Base-by-base conservation (phyloP, 2,888 invertebrate species). In the Platerodrilus igneus region DNA sequence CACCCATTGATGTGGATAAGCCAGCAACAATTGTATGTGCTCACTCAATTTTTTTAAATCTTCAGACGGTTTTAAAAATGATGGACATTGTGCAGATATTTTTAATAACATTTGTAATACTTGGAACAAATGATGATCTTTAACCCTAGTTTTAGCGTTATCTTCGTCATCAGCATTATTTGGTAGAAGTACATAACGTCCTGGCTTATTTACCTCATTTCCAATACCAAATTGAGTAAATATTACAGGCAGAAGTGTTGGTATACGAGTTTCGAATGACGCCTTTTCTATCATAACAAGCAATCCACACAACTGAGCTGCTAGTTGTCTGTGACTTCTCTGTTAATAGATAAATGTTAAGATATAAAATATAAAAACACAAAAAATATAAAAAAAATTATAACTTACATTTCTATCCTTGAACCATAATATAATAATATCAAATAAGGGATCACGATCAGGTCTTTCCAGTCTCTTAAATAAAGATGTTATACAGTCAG, bases 1-100 rank as follows among this genome's bases (percentile, higher is more conserved):
- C 0, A 94, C 88, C 92, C 92, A 92, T 18, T 81, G 76, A 61
- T 94, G 93, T 8, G 88, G 85, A 64, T 94, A 83, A 0, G 76
- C 80, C 9, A 94, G 63, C 25, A 89, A 74, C 10, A 72, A 73
- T 64, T 88, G 85, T 53, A 81, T 77, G 57, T 80, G 76, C 59
- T 79, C 79, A 33, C 76, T 73, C 54, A 83, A 66, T 42, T 75
- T 75, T 43, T 84, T 77, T 2, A 75, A 68, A 30, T 74, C 70
- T 16, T 65, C 63, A 1, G 67, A 64, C 46, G 72, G 71, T 8
- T 74, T 74, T 37, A 87, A 59, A 54, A 78, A 74, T 0, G 66
- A 60, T 1, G 79, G 70, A 62, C 84, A 86, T 45, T 77, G 70
- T 9, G 75, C 68, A 1, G 79, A 76, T 10, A 89, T 75, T 61